Evolutionary conservation across 2,113 vertebrate species (phyloP).

Genomic region (Nycticryphes semicollaris): DNA sequence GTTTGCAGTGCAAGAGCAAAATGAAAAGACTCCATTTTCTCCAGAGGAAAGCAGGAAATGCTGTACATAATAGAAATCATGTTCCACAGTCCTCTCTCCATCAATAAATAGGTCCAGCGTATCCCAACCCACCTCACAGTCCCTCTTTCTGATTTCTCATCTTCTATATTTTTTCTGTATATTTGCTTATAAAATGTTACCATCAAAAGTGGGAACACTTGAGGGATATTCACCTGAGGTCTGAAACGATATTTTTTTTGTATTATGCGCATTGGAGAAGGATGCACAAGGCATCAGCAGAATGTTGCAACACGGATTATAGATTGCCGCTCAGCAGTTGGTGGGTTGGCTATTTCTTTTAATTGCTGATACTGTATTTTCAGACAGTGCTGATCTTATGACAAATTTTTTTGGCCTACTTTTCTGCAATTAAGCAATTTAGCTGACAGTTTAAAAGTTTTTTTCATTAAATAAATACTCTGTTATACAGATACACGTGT

Average conservation of each 20-base stretch:
- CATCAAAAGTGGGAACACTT: not conserved
- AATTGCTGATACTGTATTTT: conserved; percentile 55
- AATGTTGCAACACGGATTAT: conserved; percentile 31
- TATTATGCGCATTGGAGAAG: not conserved
- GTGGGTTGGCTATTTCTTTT: conserved; percentile 48
- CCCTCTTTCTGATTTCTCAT: not conserved
- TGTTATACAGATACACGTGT: not conserved
- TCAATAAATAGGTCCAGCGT: not conserved
- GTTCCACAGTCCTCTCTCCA: not conserved
- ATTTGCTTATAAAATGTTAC: not conserved
- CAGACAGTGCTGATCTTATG: conserved; percentile 46
- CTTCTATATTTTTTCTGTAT: not conserved
- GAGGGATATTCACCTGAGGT: not conserved
- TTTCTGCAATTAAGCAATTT: conserved; percentile 48
- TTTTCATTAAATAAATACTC: not conserved
- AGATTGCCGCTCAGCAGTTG: conserved; percentile 39
- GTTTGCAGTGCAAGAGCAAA: not conserved
- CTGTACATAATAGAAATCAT: not conserved
- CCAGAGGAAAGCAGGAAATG: not conserved
- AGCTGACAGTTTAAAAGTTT: not conserved
- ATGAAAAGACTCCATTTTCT: not conserved
- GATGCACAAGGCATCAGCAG: conserved; percentile 39
- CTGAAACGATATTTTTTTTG: not conserved
- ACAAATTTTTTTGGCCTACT: not conserved
- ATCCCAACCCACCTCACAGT: not conserved